These are phyloP conservation scores for Oreocharis arfaki DNA, from an alignment of 2,113 vertebrate species.

Conservation along the genomic window DNA sequence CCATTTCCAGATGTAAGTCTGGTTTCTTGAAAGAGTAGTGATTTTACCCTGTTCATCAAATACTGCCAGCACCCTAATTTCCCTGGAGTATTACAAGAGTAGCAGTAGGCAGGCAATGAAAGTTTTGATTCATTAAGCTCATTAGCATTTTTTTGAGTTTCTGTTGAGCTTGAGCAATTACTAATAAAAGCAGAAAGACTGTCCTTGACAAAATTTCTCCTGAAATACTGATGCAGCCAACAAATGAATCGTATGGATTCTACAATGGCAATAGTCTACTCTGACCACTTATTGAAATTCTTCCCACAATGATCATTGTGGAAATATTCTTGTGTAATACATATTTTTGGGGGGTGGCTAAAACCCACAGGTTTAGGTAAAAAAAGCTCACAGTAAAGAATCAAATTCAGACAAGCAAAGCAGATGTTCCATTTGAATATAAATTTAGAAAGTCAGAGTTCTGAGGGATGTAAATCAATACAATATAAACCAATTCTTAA, in stretches of 20 bases:
- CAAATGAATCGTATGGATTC: not conserved
- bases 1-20: not conserved
- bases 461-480: not conserved
- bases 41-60: conserved; percentile 43
- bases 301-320: not conserved
- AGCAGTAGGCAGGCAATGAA: not conserved
- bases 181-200: conserved; percentile 20
- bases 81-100: conserved; percentile 28
- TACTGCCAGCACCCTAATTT: conserved; percentile 46
- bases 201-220: conserved; percentile 22
- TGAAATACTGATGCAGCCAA: not conserved
- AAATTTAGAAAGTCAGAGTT: not conserved
- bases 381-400: not conserved
- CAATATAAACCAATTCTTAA: not conserved
- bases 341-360: not conserved
- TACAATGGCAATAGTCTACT: not conserved
- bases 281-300: not conserved
- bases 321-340: not conserved
- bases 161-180: conserved; percentile 17
- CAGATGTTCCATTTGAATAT: not conserved
- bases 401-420: not conserved
- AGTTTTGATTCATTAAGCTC: conserved; percentile 58
- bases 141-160: conserved; percentile 43
- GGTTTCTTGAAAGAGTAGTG: not conserved
- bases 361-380: not conserved